Conservation (phyloP, 2,888 invertebrate genomes). For the Ethmia dodecea region DNA sequence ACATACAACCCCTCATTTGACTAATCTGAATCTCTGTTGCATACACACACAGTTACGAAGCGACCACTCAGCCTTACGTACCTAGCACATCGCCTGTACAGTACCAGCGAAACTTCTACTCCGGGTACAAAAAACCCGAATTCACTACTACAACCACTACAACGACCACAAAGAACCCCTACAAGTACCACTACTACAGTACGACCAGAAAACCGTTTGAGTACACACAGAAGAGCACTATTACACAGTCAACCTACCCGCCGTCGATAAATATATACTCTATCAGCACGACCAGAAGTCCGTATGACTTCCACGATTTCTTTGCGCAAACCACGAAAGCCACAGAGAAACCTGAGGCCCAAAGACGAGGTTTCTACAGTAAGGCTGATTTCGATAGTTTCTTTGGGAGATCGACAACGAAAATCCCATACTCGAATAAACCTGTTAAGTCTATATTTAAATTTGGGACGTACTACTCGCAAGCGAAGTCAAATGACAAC, state of each 20-base stretch:
- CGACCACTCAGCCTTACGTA: slow-evolving; percentile 64
- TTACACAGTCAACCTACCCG: slow-evolving; percentile 26
- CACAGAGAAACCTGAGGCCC: slow-evolving; percentile 29
- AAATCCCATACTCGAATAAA: slow-evolving; percentile 64
- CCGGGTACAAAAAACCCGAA: slow-evolving; percentile 10
- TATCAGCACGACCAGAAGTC: slow-evolving; percentile 73
- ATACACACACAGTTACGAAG: slow-evolving; percentile 62
- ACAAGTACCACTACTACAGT: slow-evolving; percentile 39
- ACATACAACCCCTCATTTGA: slow-evolving; percentile 34
- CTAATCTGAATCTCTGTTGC: slow-evolving; percentile 55
- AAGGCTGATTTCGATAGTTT: slow-evolving; percentile 57
- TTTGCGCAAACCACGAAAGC: slow-evolving; percentile 47
- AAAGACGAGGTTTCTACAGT: slow-evolving; percentile 53
- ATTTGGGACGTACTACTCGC: slow-evolving; percentile 65
- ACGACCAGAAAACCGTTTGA: slow-evolving; percentile 24
- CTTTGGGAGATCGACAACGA: slow-evolving; percentile 70
- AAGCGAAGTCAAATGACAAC: slow-evolving; percentile 63
- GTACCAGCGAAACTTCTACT: slow-evolving; percentile 30
- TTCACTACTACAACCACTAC: slow-evolving; percentile 31
- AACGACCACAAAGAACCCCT: slow-evolving; percentile 37
- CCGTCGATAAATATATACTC: slow-evolving; percentile 59
- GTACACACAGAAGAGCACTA: slow-evolving; percentile 10
- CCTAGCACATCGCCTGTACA: slow-evolving; percentile 48
- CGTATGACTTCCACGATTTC: slow-evolving; percentile 73
- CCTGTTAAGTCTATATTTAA: slow-evolving; percentile 59